Evolutionary conservation across 2,797 vertebrate genomes (phyloP).

Genomic region (Lepilemur septentrionalis): DNA sequence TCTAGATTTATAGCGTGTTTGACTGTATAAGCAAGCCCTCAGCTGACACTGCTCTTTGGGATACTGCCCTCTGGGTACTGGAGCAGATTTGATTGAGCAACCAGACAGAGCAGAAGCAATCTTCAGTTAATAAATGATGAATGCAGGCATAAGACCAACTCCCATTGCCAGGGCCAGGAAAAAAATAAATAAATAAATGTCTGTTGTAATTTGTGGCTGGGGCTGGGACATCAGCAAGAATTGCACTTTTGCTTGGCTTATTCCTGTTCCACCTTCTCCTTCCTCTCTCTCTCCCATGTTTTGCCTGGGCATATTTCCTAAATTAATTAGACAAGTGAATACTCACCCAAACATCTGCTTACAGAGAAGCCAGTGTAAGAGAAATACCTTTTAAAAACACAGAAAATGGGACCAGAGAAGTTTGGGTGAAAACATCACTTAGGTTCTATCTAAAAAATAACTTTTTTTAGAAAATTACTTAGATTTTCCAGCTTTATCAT

Average conservation of each 20-base stretch:
- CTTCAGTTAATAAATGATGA: neutral
- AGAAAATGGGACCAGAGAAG: neutral
- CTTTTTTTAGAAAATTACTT: neutral
- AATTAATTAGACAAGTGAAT: neutral
- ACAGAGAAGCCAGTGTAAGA: neutral
- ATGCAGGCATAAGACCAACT: neutral
- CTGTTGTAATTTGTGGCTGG: neutral
- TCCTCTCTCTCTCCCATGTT: neutral
- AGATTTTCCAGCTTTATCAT: neutral
- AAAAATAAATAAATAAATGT: neutral
- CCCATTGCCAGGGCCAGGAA: neutral
- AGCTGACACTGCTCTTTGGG: neutral
- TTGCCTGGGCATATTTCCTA: neutral
- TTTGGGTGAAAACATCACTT: neutral
- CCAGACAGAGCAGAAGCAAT: neutral
- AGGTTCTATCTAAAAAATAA: neutral
- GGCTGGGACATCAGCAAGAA: neutral
- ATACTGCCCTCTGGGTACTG: neutral
- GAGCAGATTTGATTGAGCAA: neutral
- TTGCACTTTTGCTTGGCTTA: neutral
- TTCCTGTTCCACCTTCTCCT: neutral
- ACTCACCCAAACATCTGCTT: neutral
- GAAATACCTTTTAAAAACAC: neutral
- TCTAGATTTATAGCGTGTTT: neutral
- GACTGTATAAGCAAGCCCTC: neutral